A percentile compares a stretch with the other conserved stretches of the same genome.
phyloP scores from a whole-genome alignment of 2,113 vertebrate species.

The Grus americana region DNA sequence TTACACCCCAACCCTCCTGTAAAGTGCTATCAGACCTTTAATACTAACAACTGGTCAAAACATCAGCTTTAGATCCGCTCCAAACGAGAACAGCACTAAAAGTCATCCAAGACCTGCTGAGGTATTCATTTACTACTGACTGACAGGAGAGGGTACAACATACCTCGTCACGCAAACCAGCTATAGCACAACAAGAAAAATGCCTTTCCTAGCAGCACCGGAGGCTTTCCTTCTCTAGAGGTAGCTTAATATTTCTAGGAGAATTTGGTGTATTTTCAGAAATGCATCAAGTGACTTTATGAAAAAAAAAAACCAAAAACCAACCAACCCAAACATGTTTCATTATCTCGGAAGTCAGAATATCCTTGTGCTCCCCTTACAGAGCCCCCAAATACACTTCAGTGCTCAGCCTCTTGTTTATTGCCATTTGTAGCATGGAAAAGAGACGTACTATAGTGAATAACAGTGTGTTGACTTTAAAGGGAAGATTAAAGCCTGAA shows the following conservation, averaged over 20 bases:
- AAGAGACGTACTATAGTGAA: not conserved
- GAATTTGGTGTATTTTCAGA: not conserved
- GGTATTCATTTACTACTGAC: not conserved
- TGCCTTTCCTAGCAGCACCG: not conserved
- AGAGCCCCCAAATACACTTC: not conserved
- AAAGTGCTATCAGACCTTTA: conserved; percentile 3
- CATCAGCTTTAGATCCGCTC: conserved; percentile 34
- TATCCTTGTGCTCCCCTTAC: not conserved
- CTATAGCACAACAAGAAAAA: not conserved
- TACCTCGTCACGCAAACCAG: not conserved
- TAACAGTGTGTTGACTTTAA: not conserved
- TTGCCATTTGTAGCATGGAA: not conserved
- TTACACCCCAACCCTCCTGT: not conserved
- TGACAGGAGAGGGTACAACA: not conserved
- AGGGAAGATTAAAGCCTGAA: not conserved
- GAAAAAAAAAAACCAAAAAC: not conserved
- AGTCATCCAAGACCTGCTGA: not conserved
- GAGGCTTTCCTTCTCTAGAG: not conserved
- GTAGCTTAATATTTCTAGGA: not conserved
- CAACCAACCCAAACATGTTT: not conserved
- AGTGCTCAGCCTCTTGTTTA: not conserved
- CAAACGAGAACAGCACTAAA: not conserved
- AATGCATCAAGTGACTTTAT: not conserved
- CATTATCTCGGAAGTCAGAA: not conserved
- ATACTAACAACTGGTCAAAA: conserved; percentile 35